These are phyloP conservation scores for Chymomyza procnemis DNA, from an alignment of 2,888 invertebrate genomes.

Conservation along the genomic window DNA sequence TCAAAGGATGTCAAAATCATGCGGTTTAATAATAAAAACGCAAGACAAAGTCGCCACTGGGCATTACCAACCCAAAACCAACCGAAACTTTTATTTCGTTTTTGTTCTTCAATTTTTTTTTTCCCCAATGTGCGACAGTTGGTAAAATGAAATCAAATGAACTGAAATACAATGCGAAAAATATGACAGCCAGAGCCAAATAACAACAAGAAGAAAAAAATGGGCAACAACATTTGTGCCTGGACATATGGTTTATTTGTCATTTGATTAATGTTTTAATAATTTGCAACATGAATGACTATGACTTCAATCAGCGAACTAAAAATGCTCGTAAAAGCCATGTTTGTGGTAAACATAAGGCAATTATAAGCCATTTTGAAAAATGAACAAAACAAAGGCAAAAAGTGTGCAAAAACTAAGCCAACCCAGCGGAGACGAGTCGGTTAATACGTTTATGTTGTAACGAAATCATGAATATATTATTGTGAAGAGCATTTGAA, in stretches of 20 bases:
- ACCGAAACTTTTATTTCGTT: neutral
- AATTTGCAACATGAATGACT: constrained; percentile 53
- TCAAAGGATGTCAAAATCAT: constrained; percentile 71
- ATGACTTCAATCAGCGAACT: constrained; percentile 43
- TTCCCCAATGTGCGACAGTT: neutral
- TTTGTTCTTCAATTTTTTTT: too few species aligned
- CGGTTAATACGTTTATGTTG: neutral
- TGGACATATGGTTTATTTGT: constrained; percentile 46
- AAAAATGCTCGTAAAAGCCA: neutral
- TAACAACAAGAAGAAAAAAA: neutral
- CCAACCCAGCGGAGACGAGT: neutral
- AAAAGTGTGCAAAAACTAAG: neutral
- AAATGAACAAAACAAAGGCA: constrained; percentile 28
- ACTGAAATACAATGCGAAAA: neutral
- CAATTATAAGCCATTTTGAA: constrained; percentile 50
- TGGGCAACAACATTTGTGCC: neutral
- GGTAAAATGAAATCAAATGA: neutral
- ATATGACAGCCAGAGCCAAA: neutral
- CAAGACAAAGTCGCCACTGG: constrained; percentile 27
- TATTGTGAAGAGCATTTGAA: too few species aligned
- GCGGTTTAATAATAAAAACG: constrained; percentile 55
- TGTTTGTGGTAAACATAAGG: constrained; percentile 27
- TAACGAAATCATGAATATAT: neutral
- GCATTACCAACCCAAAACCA: neutral
- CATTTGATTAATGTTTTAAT: constrained; percentile 63